phyloP scores from a whole-genome alignment of 2,113 vertebrate genomes.

The Corynorhinus townsendii region DNA sequence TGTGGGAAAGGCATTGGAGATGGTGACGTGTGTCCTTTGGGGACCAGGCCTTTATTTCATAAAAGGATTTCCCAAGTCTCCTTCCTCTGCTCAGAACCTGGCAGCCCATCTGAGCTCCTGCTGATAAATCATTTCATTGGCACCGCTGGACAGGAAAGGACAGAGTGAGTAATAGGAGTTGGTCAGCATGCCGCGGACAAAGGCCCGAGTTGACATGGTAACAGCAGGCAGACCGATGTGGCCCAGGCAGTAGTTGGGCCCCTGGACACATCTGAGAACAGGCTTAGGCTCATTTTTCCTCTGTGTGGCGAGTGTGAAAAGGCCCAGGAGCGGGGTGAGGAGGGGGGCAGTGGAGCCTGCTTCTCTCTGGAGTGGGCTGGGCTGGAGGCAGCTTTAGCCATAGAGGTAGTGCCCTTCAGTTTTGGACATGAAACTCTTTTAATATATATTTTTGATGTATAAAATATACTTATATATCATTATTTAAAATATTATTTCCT shows the following conservation, averaged over 20 bases:
- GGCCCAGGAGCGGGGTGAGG: neutral
- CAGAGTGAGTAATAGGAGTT: constrained; percentile 42
- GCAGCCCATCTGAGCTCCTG: neutral
- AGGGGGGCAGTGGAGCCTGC: accelerated
- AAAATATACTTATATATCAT: neutral
- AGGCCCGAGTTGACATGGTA: constrained; percentile 15
- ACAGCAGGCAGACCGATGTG: neutral
- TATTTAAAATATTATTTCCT: neutral
- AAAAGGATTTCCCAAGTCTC: neutral
- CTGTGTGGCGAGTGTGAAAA: constrained; percentile 36
- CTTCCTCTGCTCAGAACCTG: neutral
- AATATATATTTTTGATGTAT: neutral
- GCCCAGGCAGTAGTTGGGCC: neutral
- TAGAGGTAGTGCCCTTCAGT: accelerated
- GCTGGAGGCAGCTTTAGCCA: neutral
- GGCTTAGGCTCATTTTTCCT: neutral
- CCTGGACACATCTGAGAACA: neutral
- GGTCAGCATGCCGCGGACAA: neutral
- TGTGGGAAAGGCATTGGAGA: neutral
- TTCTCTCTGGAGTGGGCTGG: neutral
- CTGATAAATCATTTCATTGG: constrained; percentile 46
- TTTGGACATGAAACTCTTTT: neutral
- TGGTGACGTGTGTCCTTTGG: neutral
- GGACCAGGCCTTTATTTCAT: neutral
- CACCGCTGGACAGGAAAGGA: constrained; percentile 45